A percentile compares a stretch with the other conserved stretches of the same genome.
Evolutionary conservation across 2,113 vertebrate species (phyloP).

Genomic region (Leptodactylus fuscus): DNA sequence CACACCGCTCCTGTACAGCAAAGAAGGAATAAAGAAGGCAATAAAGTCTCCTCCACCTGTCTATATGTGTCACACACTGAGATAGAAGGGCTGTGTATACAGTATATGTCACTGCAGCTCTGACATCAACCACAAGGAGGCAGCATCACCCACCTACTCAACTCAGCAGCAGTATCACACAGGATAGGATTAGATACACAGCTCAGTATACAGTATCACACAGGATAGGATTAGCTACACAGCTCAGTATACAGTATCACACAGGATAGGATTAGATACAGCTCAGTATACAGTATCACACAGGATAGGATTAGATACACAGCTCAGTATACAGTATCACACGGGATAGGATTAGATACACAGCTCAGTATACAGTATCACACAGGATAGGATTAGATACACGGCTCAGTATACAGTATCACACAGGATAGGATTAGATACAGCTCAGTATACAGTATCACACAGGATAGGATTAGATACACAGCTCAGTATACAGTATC

Average conservation of each 20-base stretch:
- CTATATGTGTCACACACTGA: too few relatives aligned
- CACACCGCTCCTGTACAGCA: too few relatives aligned
- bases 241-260: neutral
- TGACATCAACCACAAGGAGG: neutral
- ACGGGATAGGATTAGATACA: neutral
- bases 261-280: too few relatives aligned
- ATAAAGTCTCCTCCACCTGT: too few relatives aligned
- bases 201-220: neutral
- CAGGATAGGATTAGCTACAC: constrained; percentile 3
- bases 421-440: neutral
- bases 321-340: constrained; percentile 1
- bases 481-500: neutral
- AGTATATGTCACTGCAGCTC: too few relatives aligned
- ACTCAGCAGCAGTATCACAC: too few relatives aligned
- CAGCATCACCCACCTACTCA: neutral
- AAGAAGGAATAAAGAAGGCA: too few relatives aligned
- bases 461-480: neutral
- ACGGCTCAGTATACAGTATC: neutral
- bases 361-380: neutral
- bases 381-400: neutral
- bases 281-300: neutral
- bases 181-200: too few relatives aligned
- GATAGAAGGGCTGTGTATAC: too few relatives aligned
- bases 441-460: neutral
- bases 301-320: neutral